phyloP scores from a whole-genome alignment of 1,140 invertebrate species.

The Pinna nobilis region DNA sequence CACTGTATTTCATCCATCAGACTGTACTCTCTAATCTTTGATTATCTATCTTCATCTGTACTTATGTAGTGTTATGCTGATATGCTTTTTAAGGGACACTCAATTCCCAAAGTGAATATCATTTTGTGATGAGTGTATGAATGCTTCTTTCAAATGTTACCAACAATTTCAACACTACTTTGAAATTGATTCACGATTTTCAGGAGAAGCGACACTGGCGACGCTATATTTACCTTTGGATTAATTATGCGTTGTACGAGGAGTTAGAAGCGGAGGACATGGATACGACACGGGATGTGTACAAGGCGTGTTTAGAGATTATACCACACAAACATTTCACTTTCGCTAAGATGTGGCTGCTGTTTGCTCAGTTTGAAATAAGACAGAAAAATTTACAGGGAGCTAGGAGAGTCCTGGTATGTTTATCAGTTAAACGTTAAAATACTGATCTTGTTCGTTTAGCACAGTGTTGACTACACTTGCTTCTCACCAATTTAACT shows the following conservation, averaged over 20 bases:
- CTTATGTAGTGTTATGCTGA: no score
- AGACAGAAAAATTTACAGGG: conserved; percentile 91
- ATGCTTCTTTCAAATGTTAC: no score
- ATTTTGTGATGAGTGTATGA: no score
- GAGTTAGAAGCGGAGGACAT: conserved; percentile 93
- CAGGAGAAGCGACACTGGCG: conserved; percentile 90
- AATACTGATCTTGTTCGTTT: not conserved
- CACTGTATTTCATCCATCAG: no score
- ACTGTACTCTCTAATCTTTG: no score
- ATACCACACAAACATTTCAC: conserved; percentile 99
- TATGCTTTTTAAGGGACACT: no score
- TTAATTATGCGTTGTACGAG: conserved; percentile 99
- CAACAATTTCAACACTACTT: no score
- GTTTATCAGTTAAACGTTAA: not conserved
- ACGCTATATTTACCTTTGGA: conserved; percentile 99
- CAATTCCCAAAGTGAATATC: no score
- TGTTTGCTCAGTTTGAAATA: conserved; percentile 98
- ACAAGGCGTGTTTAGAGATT: conserved; percentile 92
- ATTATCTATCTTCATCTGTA: no score
- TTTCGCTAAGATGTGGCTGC: conserved; percentile 99
- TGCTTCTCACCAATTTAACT: no score
- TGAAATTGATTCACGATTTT: no score
- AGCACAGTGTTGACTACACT: no score
- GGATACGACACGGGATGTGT: conserved; percentile 92
- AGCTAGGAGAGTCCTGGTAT: conserved; percentile 91